A percentile compares a stretch with the other conserved stretches of the same genome.
Evolutionary conservation across 2,888 invertebrate genomes (phyloP).

Genomic region (Argynnis bischoffii): DNA sequence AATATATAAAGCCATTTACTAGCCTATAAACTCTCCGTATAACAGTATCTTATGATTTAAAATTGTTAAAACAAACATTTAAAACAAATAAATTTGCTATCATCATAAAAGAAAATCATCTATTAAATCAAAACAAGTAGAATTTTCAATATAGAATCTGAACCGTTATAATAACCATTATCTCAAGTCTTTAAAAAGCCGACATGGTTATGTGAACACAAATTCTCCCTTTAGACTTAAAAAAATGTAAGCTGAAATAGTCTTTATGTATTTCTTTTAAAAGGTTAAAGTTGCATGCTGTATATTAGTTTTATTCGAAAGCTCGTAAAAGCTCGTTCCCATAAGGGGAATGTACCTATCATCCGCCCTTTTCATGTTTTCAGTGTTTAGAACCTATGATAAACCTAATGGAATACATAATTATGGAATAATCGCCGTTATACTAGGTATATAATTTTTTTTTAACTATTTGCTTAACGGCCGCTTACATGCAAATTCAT

Average conservation of each 20-base stretch:
- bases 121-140: conserved; percentile 14
- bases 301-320: neutral
- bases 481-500: too few relatives aligned
- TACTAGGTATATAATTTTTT: conserved; percentile 8
- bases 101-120: conserved; percentile 13
- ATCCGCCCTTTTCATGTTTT: conserved; percentile 63
- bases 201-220: neutral
- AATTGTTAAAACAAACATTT: neutral
- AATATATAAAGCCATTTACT: too few relatives aligned
- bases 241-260: too few relatives aligned
- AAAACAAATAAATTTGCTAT: neutral
- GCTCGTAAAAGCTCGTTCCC: neutral
- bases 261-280: too few relatives aligned
- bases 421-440: conserved; percentile 33
- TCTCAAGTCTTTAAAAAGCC: conserved; percentile 12
- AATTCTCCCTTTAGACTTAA: neutral
- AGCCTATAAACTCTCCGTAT: too few relatives aligned
- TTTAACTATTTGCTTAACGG: neutral
- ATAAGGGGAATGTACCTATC: conserved; percentile 28
- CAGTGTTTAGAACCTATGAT: conserved; percentile 48
- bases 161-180: conserved; percentile 20
- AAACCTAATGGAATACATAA: conserved; percentile 37
- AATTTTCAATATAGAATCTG: conserved; percentile 14
- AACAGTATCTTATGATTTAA: too few relatives aligned
- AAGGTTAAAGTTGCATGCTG: too few relatives aligned